These are phyloP conservation scores for Ryuthela nishihirai DNA, from an alignment of 2,888 invertebrate genomes.

Conservation along the genomic window DNA sequence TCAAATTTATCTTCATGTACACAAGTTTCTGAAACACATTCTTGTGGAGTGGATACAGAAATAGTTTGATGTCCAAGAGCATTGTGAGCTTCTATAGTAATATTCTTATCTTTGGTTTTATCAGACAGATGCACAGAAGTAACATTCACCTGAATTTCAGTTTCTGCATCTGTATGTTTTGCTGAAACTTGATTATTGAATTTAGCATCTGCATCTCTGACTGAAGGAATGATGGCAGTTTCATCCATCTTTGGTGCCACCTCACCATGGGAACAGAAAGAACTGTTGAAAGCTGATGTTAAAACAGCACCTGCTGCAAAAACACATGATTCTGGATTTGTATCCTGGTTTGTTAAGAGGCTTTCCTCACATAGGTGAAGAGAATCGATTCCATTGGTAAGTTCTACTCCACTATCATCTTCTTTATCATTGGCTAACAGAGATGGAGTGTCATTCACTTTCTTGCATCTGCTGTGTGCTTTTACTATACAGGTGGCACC, in stretches of 20 bases:
- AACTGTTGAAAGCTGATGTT: background rate
- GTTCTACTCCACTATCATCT: slow-evolving; percentile 1
- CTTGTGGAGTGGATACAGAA: no score
- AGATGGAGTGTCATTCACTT: background rate
- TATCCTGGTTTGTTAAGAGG: background rate
- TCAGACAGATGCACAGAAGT: no score
- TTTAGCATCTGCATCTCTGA: background rate
- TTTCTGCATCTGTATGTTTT: background rate
- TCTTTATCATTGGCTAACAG: no score
- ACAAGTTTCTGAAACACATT: no score
- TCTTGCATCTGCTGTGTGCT: background rate
- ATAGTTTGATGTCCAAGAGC: no score
- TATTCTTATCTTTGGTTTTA: no score
- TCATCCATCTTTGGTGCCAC: background rate
- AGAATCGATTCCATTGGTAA: slow-evolving; percentile 6
- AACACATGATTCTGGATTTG: background rate
- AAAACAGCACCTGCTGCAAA: background rate
- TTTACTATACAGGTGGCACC: background rate
- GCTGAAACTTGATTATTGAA: background rate
- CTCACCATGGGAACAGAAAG: no score
- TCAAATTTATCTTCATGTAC: no score
- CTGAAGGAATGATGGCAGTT: background rate
- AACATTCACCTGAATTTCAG: background rate
- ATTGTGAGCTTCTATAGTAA: no score
- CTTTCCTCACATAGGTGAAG: background rate